A percentile compares a stretch with the other conserved stretches of the same genome.
These are phyloP conservation scores for Liparis tanakae DNA, from an alignment of 2,797 vertebrate genomes.

Conservation along the genomic window DNA sequence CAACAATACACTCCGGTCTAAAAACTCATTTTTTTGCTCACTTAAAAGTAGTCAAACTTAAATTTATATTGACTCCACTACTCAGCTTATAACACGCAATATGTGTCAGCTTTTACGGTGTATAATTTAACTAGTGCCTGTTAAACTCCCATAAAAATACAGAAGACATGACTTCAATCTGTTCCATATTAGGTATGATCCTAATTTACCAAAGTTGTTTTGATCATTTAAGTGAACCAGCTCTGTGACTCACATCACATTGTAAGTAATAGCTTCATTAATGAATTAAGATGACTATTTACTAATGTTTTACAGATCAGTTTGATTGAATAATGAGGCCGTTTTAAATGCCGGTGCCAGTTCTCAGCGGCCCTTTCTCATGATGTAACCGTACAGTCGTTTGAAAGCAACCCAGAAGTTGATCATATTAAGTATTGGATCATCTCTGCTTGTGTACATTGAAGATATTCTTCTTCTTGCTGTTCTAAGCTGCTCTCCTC, in stretches of 20 bases:
- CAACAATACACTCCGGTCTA: too few species aligned
- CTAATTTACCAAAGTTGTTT: not conserved
- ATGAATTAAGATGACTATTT: not conserved
- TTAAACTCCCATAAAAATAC: not conserved
- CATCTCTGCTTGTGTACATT: too few species aligned
- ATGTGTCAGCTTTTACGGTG: conserved; percentile 3
- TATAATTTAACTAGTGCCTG: not conserved
- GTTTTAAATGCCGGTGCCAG: not conserved
- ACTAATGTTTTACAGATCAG: not conserved
- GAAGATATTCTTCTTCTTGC: too few species aligned
- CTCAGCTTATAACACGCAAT: not conserved
- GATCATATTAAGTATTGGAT: not conserved
- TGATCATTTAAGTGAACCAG: not conserved
- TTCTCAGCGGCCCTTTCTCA: not conserved
- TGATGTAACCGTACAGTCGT: not conserved
- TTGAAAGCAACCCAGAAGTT: not conserved
- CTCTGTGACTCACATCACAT: not conserved
- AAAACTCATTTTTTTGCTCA: not conserved
- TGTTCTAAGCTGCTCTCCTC: too few species aligned
- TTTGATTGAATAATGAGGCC: not conserved
- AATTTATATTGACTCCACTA: not conserved
- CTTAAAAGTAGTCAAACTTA: not conserved
- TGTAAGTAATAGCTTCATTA: not conserved
- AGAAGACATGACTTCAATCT: not conserved
- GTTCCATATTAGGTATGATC: not conserved